phyloP scores from a whole-genome alignment of 2,888 invertebrate species.

The Ophion obscuratus region DNA sequence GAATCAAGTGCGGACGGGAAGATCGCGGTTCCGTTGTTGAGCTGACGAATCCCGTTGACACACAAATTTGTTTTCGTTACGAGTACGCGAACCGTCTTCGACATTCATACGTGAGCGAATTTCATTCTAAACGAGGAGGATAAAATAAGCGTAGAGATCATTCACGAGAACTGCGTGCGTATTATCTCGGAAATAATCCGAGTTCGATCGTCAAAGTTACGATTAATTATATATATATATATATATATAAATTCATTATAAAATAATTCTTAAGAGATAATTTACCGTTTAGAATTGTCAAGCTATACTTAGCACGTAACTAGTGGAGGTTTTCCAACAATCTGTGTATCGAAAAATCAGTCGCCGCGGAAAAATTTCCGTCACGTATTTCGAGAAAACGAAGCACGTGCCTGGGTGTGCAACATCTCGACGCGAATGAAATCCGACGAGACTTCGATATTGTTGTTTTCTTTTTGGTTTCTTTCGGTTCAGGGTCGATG shows the following conservation, averaged over 20 bases:
- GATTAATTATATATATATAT: slow-evolving; percentile 24
- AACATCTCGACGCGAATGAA: slow-evolving; percentile 27
- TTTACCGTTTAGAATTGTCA: slow-evolving; percentile 85
- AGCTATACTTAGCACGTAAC: slow-evolving; percentile 97
- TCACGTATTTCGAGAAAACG: slow-evolving; percentile 72
- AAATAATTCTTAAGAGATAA: slow-evolving; percentile 51
- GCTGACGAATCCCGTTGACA: not conserved
- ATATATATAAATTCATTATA: slow-evolving; percentile 6
- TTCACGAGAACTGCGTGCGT: not conserved
- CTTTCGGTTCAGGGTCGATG: slow-evolving; percentile 23
- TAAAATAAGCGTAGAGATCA: not conserved
- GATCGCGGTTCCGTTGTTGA: not conserved
- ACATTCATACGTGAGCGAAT: not conserved
- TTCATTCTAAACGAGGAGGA: not conserved
- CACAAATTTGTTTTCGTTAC: slow-evolving; percentile 16
- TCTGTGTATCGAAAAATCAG: slow-evolving; percentile 82
- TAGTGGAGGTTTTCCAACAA: slow-evolving; percentile 92
- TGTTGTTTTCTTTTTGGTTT: not conserved
- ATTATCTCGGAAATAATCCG: slow-evolving; percentile 15
- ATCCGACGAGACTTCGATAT: not conserved
- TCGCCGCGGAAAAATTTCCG: slow-evolving; percentile 74
- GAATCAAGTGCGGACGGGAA: not conserved
- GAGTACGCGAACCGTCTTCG: not conserved
- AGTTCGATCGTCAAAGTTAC: slow-evolving; percentile 10
- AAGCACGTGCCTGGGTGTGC: slow-evolving; percentile 61